Base-by-base conservation (phyloP, 2,888 invertebrate species). In the Mechanitis mazaeus region DNA sequence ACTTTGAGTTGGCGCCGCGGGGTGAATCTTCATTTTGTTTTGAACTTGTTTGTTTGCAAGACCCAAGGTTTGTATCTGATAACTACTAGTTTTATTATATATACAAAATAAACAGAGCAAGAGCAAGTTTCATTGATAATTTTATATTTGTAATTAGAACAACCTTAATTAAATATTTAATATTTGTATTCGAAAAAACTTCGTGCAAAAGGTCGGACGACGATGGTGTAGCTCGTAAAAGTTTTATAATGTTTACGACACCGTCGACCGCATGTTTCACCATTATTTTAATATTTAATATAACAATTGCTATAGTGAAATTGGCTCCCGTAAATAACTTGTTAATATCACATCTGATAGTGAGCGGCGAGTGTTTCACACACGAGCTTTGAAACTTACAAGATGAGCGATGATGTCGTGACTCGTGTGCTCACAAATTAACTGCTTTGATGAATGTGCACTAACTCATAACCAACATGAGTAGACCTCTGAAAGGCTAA, bases 351-450 rank as follows among this genome's bases (percentile, higher is more conserved):
- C 7, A 38, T 55, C 38, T 59, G 31, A 50, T 50, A 50, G 50
- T 64, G 58, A 66, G 69, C 74, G 64, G 74, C 84, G 81, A 80
- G 79, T 87, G 87, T 76, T 75, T 56, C 66, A 73, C 85, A 86
- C 82, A 76, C 77, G 71, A 77, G 71, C 77, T 72, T 75, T 74
- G 77, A 73, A 72, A 75, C 72, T 72, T 72, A 78, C 79, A 78
- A 78, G 80, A 88, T 88, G 88, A 88, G 85, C 80, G 87, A 88
- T 89, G 85, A 77, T 84, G 79, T 78, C 80, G 80, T 84, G 83
- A 83, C 84, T 85, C 85, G 84, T 86, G 81, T 83, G 84, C 81
- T 85, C 78, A 77, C 85, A 87, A 88, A 88, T 88, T 88, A 88
- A 86, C 85, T 86, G 80, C 80, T 80, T 84, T 87, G 87, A 87